Base-by-base conservation (phyloP, 2,888 invertebrate species). In the Patella caerulea region DNA sequence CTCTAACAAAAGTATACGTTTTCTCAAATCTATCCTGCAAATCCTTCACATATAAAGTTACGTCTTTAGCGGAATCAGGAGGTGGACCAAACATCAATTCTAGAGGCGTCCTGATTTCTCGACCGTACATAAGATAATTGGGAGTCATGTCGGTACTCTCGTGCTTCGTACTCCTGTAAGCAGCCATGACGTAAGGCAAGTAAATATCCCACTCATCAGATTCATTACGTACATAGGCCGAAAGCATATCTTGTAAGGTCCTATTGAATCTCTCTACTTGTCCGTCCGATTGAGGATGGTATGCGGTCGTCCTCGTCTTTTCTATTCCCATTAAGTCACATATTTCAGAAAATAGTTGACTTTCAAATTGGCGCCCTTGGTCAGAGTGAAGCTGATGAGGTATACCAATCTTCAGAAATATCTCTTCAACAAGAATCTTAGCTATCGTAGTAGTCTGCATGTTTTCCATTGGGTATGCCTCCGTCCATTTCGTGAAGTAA, bases 331-430 rank as follows among this genome's bases (percentile, higher is more conserved):
- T 45, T 24, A 83, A 52, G 24, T 29, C 17, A 73, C 79, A 81
- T 59, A 83, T 71, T 76, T 81, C 79, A 19, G 29, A 59, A 59
- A 83, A 83, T n/a, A 81, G 19, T 11, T 73, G 45, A 29, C 80
- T 76, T 70, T 81, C 80, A 72, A 78, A 80, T 56, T 83, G 79
- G n/a, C 77, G 45, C 1, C 76, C 75, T 71, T 83, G 81, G 56
- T 80, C 80, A 12, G 80, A 80, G 59, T 81, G 79, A 19, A 81
- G 76, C n/a, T 55, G 52, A 5, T 15, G 54, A 14, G 81, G 81
- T 9, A 78, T 72, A 52, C 80, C 78, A 34, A 81, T 80, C 54
- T 78, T 73, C 2, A 74, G n/a, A 11, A 80, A 73, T 11, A 83
- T 45, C 14, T 81, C 56, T 24, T 80, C 75, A 9, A 80, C 77